phyloP scores from a whole-genome alignment of 2,113 vertebrate species.

The Zeus faber region DNA sequence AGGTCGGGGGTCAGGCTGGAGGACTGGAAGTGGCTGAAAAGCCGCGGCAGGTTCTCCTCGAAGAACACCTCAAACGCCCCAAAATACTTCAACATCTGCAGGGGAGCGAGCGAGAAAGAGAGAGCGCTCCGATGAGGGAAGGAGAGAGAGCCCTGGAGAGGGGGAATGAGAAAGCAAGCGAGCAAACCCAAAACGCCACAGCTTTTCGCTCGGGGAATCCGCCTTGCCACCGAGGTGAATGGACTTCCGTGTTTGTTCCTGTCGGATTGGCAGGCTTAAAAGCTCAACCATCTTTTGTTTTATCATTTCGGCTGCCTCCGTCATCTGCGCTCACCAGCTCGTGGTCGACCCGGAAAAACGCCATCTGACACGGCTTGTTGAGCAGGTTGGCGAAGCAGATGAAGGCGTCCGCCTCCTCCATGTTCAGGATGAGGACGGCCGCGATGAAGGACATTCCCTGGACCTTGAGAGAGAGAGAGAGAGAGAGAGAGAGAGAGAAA shows the following conservation, averaged over 20 bases:
- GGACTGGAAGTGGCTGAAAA: slow-evolving; percentile 93
- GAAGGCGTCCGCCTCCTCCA: slow-evolving; percentile 96
- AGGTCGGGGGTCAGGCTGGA: slow-evolving; percentile 95
- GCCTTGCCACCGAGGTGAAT: not conserved
- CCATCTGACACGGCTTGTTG: slow-evolving; percentile 97
- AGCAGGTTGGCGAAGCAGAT: slow-evolving; percentile 98
- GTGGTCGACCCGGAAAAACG: slow-evolving; percentile 97
- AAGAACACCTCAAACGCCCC: slow-evolving; percentile 98
- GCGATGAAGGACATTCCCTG: slow-evolving; percentile 99
- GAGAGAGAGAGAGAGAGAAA: slow-evolving; percentile 61
- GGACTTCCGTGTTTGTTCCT: not conserved
- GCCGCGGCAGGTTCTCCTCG: slow-evolving; percentile 94
- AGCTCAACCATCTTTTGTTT: not conserved
- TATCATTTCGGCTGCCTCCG: not conserved
- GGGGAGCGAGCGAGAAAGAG: not conserved
- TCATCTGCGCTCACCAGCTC: slow-evolving; percentile 79
- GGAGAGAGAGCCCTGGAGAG: not conserved
- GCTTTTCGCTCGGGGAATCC: no score
- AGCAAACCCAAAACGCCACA: no score
- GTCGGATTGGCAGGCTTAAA: no score
- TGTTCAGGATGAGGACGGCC: slow-evolving; percentile 95
- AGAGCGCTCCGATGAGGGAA: not conserved
- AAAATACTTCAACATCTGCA: slow-evolving; percentile 97
- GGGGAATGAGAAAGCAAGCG: not conserved
- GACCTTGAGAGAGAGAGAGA: slow-evolving; percentile 73